Evolutionary conservation across 2,113 vertebrate genomes (phyloP), one percentile per base, ranked within the genome.

Genomic region (Turnix velox): DNA sequence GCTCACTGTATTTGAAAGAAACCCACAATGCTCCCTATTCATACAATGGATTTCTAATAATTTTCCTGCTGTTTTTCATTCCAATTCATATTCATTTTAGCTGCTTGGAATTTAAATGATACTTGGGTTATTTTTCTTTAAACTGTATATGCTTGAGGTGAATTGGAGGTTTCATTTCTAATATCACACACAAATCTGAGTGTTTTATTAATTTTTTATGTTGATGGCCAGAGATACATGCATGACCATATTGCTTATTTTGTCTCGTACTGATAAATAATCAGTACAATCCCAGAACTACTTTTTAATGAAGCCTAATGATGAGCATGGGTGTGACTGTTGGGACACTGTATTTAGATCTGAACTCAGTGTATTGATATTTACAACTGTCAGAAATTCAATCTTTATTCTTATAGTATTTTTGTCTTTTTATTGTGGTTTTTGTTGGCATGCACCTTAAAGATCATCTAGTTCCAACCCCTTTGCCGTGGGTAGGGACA

Each of bases 21-120:
- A 81, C 8, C 11, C 43, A 77, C 33, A 37, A 77, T 63, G 35
- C 24, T 77, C 39, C 39, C 77, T 69, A 71, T 84, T 81, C 63
- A 33, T 86, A 78, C 66, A 54, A 33, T 35, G 48, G 14, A 62
- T 55, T 92, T 86, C 76, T 81, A 84, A 71, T 84, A 72, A 74
- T 88, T 90, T 94, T 52, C 65, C 57, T 65, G 55, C 79, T 92
- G 57, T 37, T 95, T 80, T 94, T 77, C 68, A 78, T 84, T 40
- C 23, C 31, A 78, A 31, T 87, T 92, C 79, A 61, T 81, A 88
- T 78, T 71, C 68, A 35, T 42, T 43, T 88, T 88, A 87, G 42
- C 61, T 74, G 22, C 20, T 87, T 81, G 25, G 35, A 92, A 93
- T 59, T 84, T 31, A 78, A 93, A 86, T 76, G 4, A 25, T 87